Evolutionary conservation across 2,888 invertebrate genomes (phyloP).

Genomic region (Crioceris asparagi): DNA sequence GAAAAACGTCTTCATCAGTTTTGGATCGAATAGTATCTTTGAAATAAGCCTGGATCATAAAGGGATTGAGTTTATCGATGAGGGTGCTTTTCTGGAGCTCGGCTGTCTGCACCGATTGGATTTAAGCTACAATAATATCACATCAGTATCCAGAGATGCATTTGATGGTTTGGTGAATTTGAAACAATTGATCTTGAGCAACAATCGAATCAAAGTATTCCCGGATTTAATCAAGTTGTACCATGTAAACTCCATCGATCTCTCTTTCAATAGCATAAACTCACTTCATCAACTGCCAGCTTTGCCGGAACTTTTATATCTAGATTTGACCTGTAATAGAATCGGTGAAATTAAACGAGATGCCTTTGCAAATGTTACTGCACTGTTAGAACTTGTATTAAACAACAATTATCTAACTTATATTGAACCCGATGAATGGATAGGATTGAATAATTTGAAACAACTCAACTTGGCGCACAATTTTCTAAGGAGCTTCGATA

Average conservation of each 20-base stretch:
- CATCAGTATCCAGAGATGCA: conserved; percentile 15
- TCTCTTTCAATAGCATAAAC: conserved; percentile 25
- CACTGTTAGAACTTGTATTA: conserved; percentile 20
- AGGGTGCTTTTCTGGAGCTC: conserved; percentile 25
- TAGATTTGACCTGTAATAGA: conserved; percentile 27
- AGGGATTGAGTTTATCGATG: conserved; percentile 21
- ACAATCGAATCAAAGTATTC: conserved; percentile 20
- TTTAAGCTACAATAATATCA: conserved; percentile 25
- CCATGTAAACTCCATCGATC: conserved; percentile 21
- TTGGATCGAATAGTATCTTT: conserved; percentile 23
- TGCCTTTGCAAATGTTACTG: conserved; percentile 21
- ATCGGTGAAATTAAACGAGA: conserved; percentile 22
- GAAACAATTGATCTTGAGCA: conserved; percentile 20
- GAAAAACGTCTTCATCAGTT: conserved; percentile 25
- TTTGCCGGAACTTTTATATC: conserved; percentile 19
- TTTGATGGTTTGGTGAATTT: conserved; percentile 20
- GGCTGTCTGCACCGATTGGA: conserved; percentile 24
- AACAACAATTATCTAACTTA: conserved; percentile 19
- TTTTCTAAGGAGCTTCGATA: conserved; percentile 22
- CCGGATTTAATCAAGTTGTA: conserved; percentile 11
- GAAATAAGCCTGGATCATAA: conserved; percentile 23
- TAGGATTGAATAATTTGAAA: conserved; percentile 20
- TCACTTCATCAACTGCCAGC: conserved; percentile 18
- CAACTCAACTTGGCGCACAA: conserved; percentile 29
- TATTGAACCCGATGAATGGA: conserved; percentile 20